Evolutionary conservation across 1,140 invertebrate species (phyloP).

Genomic region (Plutomurus gul): DNA sequence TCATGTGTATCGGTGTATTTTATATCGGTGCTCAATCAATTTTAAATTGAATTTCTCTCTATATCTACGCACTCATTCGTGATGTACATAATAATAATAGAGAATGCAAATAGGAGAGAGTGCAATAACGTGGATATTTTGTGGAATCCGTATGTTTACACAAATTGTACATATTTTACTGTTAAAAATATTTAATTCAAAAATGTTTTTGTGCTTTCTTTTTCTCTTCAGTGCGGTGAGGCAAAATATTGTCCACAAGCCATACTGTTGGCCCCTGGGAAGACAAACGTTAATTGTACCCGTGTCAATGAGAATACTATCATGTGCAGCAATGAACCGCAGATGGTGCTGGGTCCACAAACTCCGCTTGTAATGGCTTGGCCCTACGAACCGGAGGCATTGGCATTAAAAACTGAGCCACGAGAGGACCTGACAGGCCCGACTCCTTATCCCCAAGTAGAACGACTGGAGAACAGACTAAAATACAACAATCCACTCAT

Average conservation of each 20-base stretch:
- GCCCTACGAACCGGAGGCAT: neutral
- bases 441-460: neutral
- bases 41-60: too few relatives aligned
- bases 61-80: too few relatives aligned
- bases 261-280: neutral
- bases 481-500: neutral
- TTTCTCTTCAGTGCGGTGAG: neutral
- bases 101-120: too few relatives aligned
- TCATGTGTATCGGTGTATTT: too few relatives aligned
- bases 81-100: too few relatives aligned
- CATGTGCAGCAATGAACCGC: neutral
- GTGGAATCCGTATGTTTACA: too few relatives aligned
- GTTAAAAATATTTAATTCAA: too few relatives aligned
- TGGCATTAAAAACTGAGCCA: neutral
- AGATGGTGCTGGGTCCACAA: slow-evolving; percentile 3
- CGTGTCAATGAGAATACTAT: neutral
- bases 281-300: neutral
- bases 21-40: too few relatives aligned
- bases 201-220: too few relatives aligned
- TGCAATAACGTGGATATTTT: too few relatives aligned
- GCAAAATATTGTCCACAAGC: neutral
- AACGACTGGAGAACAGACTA: neutral
- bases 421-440: slow-evolving; percentile 1
- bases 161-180: too few relatives aligned
- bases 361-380: neutral